Conservation (phyloP, 2,888 invertebrate species). For the Cephus sareptanus region DNA sequence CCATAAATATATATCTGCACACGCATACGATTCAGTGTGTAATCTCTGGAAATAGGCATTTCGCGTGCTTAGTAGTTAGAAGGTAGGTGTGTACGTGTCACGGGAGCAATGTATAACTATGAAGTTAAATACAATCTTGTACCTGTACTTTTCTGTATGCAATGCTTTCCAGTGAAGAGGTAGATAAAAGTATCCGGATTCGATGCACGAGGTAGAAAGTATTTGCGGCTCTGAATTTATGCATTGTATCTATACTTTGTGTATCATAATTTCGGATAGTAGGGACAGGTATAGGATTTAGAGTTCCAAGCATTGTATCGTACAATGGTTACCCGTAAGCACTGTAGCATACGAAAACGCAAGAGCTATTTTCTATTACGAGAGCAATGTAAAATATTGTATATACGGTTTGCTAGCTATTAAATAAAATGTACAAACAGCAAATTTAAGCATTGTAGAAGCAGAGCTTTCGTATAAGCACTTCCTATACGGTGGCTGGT, state of each 20-base stretch:
- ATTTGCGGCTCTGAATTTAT: too few species aligned
- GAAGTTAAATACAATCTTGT: not conserved
- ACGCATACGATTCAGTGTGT: not conserved
- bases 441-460: not conserved
- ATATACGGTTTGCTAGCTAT: not conserved
- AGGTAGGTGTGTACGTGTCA: too few species aligned
- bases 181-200: too few species aligned
- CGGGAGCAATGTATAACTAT: not conserved
- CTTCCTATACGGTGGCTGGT: conserved; percentile 26
- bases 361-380: too few species aligned
- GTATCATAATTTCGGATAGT: too few species aligned
- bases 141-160: not conserved
- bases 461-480: conserved; percentile 27
- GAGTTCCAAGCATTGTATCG: too few species aligned
- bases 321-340: too few species aligned
- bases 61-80: not conserved
- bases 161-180: not conserved
- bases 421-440: not conserved
- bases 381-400: not conserved
- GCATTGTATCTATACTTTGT: too few species aligned
- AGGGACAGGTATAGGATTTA: too few species aligned
- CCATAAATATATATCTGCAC: not conserved
- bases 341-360: too few species aligned
- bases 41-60: not conserved
- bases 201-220: too few species aligned